Evolutionary conservation across 2,888 invertebrate species (phyloP), one percentile per base, ranked within the genome.

Genomic region (Microplitis deprimator): DNA sequence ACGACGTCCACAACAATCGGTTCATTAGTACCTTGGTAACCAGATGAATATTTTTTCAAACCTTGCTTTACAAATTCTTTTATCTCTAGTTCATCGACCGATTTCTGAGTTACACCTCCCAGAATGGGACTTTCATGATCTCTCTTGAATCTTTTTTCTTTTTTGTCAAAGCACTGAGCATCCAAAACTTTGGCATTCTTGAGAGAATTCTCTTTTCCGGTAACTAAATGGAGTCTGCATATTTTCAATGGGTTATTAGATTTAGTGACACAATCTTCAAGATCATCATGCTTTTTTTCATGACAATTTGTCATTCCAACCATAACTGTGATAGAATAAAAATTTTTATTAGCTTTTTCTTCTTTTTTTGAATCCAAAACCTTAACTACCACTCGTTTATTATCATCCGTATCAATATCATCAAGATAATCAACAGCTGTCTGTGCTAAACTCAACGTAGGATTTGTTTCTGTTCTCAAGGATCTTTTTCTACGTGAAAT

Each of bases 171-270:
- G 84, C 93, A 93, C 80, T 91, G 91, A 5, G 91, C 90, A 79
- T 90, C 91, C 6, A 92, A 80, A 16, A 93, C 87, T 83, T 91
- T 91, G 0, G 91, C 91, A 65, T 87, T 84, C 4, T 82, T 78
- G 5, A 84, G 39, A 0, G 81, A 81, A 39, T 84, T 85, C 50
- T 88, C 86, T 77, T 90, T 85, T 65, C 90, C 88, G 0, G 89
- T 89, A 71, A 87, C 89, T 64, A 93, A 88, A 76, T 92, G 89
- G 17, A 92, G 90, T 82, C 92, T 92, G 84, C 93, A 93, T 74
- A 92, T 91, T 87, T 92, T 92, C 8, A 86, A 87, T 7, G 87
- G 81, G n/a, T 77, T 40, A 8, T 59, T 38, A 0, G 88, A 80
- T 7, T 80, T 82, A 1, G 76, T 79, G 5, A 77, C 75, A 65